phyloP scores from a whole-genome alignment of 1,140 invertebrate genomes.

The Meloidogyne exigua region DNA sequence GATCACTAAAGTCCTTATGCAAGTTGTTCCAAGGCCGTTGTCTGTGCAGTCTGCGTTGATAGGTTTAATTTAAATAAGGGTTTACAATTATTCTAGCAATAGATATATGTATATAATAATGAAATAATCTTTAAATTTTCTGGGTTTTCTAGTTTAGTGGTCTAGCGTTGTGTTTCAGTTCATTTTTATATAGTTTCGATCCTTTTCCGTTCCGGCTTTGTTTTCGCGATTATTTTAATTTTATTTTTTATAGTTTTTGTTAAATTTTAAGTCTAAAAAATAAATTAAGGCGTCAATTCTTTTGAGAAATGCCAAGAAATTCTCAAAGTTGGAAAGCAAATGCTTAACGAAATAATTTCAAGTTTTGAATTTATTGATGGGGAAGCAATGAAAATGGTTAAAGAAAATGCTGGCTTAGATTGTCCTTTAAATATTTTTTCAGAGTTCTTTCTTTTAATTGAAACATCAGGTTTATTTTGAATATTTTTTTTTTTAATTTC shows the following conservation, averaged over 20 bases:
- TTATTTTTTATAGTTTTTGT: too few relatives aligned
- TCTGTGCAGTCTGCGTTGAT: slow-evolving; percentile 35
- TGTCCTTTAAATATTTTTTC: slow-evolving; percentile 1
- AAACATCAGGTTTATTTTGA: slow-evolving; percentile 41
- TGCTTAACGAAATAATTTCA: slow-evolving; percentile 46
- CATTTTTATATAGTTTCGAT: background rate
- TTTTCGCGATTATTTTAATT: too few relatives aligned
- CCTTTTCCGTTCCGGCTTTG: background rate
- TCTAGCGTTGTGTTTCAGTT: too few relatives aligned
- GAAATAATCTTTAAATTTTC: too few relatives aligned
- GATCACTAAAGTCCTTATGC: slow-evolving; percentile 85
- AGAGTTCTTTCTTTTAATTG: slow-evolving; percentile 42
- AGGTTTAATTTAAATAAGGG: slow-evolving; percentile 19
- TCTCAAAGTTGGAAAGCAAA: slow-evolving; percentile 36
- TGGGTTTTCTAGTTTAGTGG: background rate
- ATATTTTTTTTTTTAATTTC: slow-evolving; percentile 4
- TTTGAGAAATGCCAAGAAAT: slow-evolving; percentile 43
- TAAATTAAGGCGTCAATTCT: slow-evolving; percentile 32
- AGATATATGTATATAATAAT: too few relatives aligned
- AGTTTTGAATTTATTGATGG: slow-evolving; percentile 48
- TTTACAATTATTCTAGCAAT: too few relatives aligned
- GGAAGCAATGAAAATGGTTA: slow-evolving; percentile 36
- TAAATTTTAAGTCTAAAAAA: background rate
- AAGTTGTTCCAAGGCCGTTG: slow-evolving; percentile 62
- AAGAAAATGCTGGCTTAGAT: slow-evolving; percentile 34